These are phyloP conservation scores for Drosophila lacteicornis DNA, from an alignment of 1,140 invertebrate species.

Conservation along the genomic window DNA sequence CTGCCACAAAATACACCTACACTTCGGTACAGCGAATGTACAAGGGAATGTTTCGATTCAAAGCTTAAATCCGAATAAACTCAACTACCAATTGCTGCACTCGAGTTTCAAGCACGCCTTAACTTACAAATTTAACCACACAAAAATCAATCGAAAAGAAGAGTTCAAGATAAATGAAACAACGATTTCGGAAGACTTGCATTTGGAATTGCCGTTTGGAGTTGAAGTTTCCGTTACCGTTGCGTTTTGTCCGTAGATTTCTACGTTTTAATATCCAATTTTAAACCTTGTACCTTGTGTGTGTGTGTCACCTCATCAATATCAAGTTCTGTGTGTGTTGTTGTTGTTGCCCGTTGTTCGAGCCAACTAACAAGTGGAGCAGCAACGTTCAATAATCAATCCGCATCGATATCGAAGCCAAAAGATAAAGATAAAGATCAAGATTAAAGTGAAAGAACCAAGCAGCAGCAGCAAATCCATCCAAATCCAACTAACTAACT, in stretches of 20 bases:
- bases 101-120: slow-evolving; percentile 46
- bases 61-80: slow-evolving; percentile 31
- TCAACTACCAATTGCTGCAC: slow-evolving; percentile 38
- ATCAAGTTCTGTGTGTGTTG: slow-evolving; percentile 30
- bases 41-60: slow-evolving; percentile 45
- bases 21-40: slow-evolving; percentile 27
- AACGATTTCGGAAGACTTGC: slow-evolving; percentile 18
- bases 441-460: slow-evolving; percentile 20
- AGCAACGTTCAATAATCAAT: slow-evolving; percentile 7
- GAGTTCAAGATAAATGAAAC: neutral
- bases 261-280: slow-evolving; percentile 32
- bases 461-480: slow-evolving; percentile 19
- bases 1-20: slow-evolving; percentile 5
- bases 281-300: slow-evolving; percentile 9
- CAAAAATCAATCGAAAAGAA: neutral
- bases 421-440: neutral
- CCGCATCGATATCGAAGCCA: slow-evolving; percentile 2
- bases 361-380: neutral
- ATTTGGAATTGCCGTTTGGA: slow-evolving; percentile 29
- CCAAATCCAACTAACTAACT: slow-evolving; percentile 11
- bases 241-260: slow-evolving; percentile 30
- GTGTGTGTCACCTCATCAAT: slow-evolving; percentile 30
- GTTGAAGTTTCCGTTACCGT: slow-evolving; percentile 18
- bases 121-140: slow-evolving; percentile 7
- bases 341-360: slow-evolving; percentile 19